Evolutionary conservation across 2,888 invertebrate species (phyloP).

Genomic region (Drosophila imparisetae): DNA sequence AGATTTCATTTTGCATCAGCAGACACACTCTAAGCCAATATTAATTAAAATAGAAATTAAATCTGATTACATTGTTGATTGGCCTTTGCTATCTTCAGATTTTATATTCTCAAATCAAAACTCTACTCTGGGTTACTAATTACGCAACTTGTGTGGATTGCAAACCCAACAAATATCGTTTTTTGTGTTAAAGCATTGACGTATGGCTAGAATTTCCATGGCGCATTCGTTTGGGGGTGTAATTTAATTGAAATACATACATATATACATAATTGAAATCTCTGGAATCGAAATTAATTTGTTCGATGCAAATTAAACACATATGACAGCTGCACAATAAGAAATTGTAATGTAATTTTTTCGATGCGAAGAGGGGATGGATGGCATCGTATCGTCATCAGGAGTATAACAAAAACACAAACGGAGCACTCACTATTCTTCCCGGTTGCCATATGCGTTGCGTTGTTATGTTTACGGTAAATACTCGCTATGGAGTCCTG

Average conservation of each 20-base stretch:
- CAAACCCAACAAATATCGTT: slow-evolving; percentile 39
- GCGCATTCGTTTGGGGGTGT: slow-evolving; percentile 8
- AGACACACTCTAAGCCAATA: background rate
- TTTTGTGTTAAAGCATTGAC: slow-evolving; percentile 23
- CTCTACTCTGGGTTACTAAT: slow-evolving; percentile 39
- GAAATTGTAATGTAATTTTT: slow-evolving; percentile 71
- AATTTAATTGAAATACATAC: slow-evolving; percentile 70
- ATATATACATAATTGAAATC: slow-evolving; percentile 63
- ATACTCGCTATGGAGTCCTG: slow-evolving; percentile 48
- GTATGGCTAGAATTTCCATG: slow-evolving; percentile 2
- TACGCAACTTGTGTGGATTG: slow-evolving; percentile 50
- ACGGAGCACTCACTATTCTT: background rate
- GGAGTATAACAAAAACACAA: slow-evolving; percentile 13
- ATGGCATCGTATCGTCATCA: slow-evolving; percentile 5
- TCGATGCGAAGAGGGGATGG: background rate
- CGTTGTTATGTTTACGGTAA: slow-evolving; percentile 62
- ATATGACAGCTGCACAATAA: slow-evolving; percentile 71
- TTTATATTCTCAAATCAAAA: slow-evolving; percentile 19
- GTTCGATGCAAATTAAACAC: slow-evolving; percentile 67
- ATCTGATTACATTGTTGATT: background rate
- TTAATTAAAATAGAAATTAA: slow-evolving; percentile 2
- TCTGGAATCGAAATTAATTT: slow-evolving; percentile 56
- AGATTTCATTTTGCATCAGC: background rate
- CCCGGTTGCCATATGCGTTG: background rate
- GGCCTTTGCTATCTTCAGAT: background rate